A percentile compares a stretch with the other conserved stretches of the same genome.
Evolutionary conservation across 92 coral and sea anemone genomes (phyloP).

Genomic region (Palythoa heliodiscus): DNA sequence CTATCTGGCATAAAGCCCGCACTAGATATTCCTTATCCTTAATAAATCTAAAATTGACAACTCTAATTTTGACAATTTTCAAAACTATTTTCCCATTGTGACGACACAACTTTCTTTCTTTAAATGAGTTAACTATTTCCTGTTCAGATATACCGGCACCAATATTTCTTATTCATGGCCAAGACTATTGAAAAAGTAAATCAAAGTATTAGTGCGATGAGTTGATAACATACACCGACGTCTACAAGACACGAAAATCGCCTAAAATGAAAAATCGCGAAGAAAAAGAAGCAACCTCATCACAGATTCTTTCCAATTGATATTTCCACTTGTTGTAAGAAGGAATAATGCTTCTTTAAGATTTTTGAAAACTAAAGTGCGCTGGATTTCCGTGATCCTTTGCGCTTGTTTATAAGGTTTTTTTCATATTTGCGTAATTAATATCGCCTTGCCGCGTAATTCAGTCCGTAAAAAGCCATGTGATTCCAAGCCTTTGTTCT

Average conservation of each 20-base stretch:
- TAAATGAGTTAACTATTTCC: background rate
- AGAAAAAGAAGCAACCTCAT: background rate
- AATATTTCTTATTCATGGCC: background rate
- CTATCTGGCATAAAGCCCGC: background rate
- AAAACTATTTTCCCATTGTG: background rate
- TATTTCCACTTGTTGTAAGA: background rate
- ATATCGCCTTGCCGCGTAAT: background rate
- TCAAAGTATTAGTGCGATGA: background rate
- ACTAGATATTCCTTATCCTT: background rate
- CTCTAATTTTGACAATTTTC: background rate
- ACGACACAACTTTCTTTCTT: background rate
- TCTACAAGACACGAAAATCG: background rate
- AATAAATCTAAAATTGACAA: background rate
- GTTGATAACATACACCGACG: too few relatives aligned
- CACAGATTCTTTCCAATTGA: background rate
- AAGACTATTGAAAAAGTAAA: background rate
- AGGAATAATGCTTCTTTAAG: background rate
- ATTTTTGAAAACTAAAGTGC: background rate
- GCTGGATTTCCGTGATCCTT: constrained; percentile 16
- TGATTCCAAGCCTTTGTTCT: constrained; percentile 31
- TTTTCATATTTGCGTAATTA: constrained; percentile 13
- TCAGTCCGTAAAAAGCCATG: constrained; percentile 26
- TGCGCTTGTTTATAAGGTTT: constrained; percentile 8
- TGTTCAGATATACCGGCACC: background rate
- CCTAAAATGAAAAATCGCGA: background rate